Conservation (phyloP, 2,797 vertebrate genomes). For the Tauraco hartlaubi region DNA sequence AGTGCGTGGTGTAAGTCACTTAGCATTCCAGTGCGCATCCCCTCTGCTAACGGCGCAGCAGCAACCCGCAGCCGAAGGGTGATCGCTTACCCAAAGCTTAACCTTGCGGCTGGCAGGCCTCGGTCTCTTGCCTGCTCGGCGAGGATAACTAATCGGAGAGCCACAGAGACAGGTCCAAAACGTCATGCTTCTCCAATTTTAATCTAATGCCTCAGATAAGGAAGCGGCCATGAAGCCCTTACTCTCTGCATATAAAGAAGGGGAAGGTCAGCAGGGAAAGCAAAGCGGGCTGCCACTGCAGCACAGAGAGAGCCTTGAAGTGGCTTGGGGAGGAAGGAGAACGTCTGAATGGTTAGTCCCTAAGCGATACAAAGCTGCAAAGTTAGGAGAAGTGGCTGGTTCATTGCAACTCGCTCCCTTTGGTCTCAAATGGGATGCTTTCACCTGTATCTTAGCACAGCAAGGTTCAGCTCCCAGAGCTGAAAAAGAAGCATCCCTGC, state of each 20-base stretch:
- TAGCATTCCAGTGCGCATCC: not conserved
- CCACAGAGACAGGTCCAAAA: conserved; percentile 13
- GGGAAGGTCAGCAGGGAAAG: not conserved
- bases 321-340: not conserved
- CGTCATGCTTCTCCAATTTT: conserved; percentile 6
- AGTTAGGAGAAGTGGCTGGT: not conserved
- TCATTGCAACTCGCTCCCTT: not conserved
- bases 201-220: conserved; percentile 7
- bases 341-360: not conserved
- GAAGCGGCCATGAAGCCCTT: not conserved
- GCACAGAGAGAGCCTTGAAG: not conserved
- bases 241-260: not conserved
- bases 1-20: not conserved
- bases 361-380: not conserved
- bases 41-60: not conserved
- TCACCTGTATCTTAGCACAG: not conserved
- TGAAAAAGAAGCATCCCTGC: not conserved
- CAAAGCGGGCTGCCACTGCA: not conserved
- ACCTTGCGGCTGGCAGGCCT: conserved; percentile 45
- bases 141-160: conserved; percentile 30
- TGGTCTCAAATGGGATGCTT: not conserved
- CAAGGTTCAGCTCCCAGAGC: not conserved
- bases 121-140: not conserved
- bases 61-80: not conserved
- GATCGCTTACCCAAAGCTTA: conserved; percentile 13